These are phyloP conservation scores for Oryzias celebensis DNA, from an alignment of 2,113 vertebrate genomes.

Conservation along the genomic window DNA sequence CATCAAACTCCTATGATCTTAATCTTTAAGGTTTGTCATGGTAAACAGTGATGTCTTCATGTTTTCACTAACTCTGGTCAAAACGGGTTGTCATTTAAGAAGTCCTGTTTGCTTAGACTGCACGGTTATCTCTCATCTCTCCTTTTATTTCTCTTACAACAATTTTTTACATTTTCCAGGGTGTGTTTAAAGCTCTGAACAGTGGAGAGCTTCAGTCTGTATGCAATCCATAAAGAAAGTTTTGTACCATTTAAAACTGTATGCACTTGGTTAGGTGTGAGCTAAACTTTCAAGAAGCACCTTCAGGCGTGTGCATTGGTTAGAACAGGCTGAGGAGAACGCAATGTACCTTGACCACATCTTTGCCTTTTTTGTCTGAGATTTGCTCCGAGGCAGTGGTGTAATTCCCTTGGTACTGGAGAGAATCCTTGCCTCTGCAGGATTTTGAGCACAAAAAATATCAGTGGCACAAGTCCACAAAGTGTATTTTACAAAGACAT, in stretches of 20 bases:
- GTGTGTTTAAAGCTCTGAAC: slow-evolving; percentile 11
- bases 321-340: slow-evolving; percentile 19
- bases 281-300: slow-evolving; percentile 15
- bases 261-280: slow-evolving; percentile 20
- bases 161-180: slow-evolving; percentile 24
- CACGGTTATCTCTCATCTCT: slow-evolving; percentile 2
- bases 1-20: background rate
- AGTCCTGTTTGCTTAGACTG: background rate
- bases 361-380: slow-evolving; percentile 11
- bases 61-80: background rate
- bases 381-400: slow-evolving; percentile 20
- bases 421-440: slow-evolving; percentile 18
- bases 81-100: slow-evolving; percentile 3
- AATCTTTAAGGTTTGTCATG: slow-evolving; percentile 1
- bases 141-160: slow-evolving; percentile 11
- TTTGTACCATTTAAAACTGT: slow-evolving; percentile 26
- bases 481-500: slow-evolving; percentile 15
- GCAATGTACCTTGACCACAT: slow-evolving; percentile 12
- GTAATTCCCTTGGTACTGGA: slow-evolving; percentile 11
- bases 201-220: background rate
- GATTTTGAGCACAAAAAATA: slow-evolving; percentile 17
- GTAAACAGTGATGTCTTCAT: background rate
- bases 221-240: slow-evolving; percentile 17
- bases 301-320: slow-evolving; percentile 29
- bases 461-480: background rate